A percentile compares a stretch with the other conserved stretches of the same genome.
Conservation (phyloP, 2,797 vertebrate species). For the Merluccius polli region DNA sequence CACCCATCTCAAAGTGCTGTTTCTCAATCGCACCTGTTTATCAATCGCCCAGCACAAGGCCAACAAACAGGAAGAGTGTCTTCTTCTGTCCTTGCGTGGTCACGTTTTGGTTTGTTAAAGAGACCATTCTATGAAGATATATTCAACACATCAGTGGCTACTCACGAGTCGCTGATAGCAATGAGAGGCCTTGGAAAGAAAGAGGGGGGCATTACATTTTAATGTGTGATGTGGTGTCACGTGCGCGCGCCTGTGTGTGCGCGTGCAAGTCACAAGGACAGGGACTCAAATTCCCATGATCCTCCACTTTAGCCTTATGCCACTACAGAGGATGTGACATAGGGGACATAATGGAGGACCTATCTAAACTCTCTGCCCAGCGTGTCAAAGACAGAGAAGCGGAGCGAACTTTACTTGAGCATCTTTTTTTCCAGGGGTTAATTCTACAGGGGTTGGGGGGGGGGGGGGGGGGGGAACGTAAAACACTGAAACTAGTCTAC, state of each 20-base stretch:
- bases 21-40: neutral
- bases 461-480: conserved; percentile 23
- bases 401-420: conserved; percentile 16
- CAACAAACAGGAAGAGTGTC: neutral
- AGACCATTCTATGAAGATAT: conserved; percentile 1
- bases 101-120: neutral
- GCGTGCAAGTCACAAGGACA: conserved; percentile 5
- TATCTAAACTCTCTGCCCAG: conserved; percentile 24
- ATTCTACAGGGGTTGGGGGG: conserved; percentile 16
- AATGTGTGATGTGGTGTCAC: conserved; percentile 11
- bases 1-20: neutral
- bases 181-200: conserved; percentile 59
- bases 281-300: conserved; percentile 37
- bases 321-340: conserved; percentile 29
- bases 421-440: conserved; percentile 7
- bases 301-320: conserved; percentile 30
- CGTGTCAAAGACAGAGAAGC: conserved; percentile 3
- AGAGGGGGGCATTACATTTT: conserved; percentile 19
- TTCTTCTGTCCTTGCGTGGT: neutral
- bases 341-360: conserved; percentile 26
- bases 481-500: conserved; percentile 49
- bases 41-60: neutral
- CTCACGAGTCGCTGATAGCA: conserved; percentile 51
- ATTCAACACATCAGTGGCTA: conserved; percentile 51
- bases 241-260: conserved; percentile 22